Evolutionary conservation across 2,113 vertebrate genomes (phyloP), one percentile per base, ranked within the genome.

Genomic region (Laticauda colubrina): DNA sequence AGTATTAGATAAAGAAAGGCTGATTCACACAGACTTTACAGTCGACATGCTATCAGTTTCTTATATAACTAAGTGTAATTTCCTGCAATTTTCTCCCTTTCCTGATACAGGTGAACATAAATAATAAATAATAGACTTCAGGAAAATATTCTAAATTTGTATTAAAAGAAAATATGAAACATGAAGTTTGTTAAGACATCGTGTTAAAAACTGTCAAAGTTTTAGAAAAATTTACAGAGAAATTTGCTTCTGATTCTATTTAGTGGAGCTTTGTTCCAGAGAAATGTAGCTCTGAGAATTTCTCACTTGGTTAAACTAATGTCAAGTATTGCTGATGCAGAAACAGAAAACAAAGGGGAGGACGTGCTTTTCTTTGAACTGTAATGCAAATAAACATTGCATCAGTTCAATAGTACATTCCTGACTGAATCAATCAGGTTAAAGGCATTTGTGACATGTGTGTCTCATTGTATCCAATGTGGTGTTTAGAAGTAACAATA

Each of bases 351-450:
- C 57, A 64, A 61, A 90, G 57, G 57, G 26, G 8, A 75, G 5
- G 69, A 75, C 14, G 12, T 75, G 2, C n/a, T 34, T 75, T 34
- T 34, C n/a, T 34, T 75, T 61, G 24, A 90, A 64, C 3, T 51
- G 89, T 64, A 90, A 90, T 64, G 43, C 26, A 90, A 90, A 90
- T 89, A 24, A 90, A 48, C 57, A 90, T 90, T 64, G 24, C 18
- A n/a, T 48, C n/a, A 90, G 14, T 18, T 51, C 26, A 29, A n/a
- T 48, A 64, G 45, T 69, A 64, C 26, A 69, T n/a, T 1, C 26
- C 26, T 64, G 89, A 43, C 14, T 56, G 20, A 89, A 89, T 39
- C 20, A 89, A 89, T 10, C 69, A 75, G 15, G 14, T 75, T 34
- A 34, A 75, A 39, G n/a, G 5, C 14, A 15, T 34, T 69, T 5